These are phyloP conservation scores for Mastomys natalensis DNA, from an alignment of 2,113 vertebrate species.

Conservation along the genomic window DNA sequence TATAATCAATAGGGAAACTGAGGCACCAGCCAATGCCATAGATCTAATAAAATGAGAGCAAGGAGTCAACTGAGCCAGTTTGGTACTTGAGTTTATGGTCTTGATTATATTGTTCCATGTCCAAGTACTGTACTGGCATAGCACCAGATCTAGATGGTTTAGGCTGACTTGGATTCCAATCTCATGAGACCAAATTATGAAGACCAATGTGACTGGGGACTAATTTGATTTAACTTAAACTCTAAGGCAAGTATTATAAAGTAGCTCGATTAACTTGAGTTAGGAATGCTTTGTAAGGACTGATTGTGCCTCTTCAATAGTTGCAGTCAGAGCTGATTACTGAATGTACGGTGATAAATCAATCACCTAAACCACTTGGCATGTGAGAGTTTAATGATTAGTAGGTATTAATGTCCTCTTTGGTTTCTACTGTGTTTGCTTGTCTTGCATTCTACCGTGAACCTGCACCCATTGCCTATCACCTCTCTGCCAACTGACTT, in stretches of 20 bases:
- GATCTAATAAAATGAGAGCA: background rate
- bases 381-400: background rate
- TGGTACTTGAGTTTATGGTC: background rate
- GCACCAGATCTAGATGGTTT: background rate
- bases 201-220: background rate
- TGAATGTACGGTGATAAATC: background rate
- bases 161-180: background rate
- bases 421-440: background rate
- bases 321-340: background rate
- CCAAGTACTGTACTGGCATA: background rate
- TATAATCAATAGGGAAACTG: background rate
- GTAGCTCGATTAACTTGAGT: background rate
- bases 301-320: background rate
- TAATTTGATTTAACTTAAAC: background rate
- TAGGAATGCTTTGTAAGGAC: background rate
- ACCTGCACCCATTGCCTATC: rapidly evolving
- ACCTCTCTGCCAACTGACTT: rapidly evolving
- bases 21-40: background rate
- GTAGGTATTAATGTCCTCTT: background rate
- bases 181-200: background rate
- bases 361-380: background rate
- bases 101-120: background rate
- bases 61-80: too few species aligned
- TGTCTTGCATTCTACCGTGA: rapidly evolving
- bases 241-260: background rate